Base-by-base conservation (phyloP, 2,888 invertebrate species). In the Laothoe populi region DNA sequence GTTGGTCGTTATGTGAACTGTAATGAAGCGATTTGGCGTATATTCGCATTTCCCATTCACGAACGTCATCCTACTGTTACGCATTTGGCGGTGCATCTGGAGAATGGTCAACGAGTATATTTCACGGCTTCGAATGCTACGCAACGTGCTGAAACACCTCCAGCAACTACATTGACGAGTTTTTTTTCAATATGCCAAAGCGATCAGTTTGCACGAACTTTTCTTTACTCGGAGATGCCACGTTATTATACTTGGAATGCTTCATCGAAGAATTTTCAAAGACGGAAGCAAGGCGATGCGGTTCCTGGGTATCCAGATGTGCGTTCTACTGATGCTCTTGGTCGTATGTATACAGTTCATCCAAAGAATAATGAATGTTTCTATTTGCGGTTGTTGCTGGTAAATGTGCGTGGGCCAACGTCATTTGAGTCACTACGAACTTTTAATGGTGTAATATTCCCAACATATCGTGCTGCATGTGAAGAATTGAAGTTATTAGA, bases 301-400 rank as follows among this genome's bases (percentile, higher is more conserved):
- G 49, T 66, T 63, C 62, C 4, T 53, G 57, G 44, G 57, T 61
- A 57, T 21, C 61, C 16, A 57, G 21, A 21, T 61, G 44, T 61
- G 57, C 69, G 67, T 31, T 67, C 65, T 64, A 62, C 65, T 64
- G 66, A 72, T 59, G 48, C 67, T 31, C 66, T 70, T 62, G 68
- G 70, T 26, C 70, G 74, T 59, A 4, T 72, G 64, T 72, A 31
- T 69, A 74, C 73, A 64, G 72, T 73, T 53, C 64, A 67, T 68
- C 66, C 68, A 69, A 70, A 44, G 11, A 64, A 71, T 0, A 65
- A 63, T 48, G 66, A 70, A 57, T 70, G 70, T 62, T 74, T 71
- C 66, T 71, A 68, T 68, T 64, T 72, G 26, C 70, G 68, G 65
- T 49, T 73, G 67, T 69, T 71, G 65, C 67, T 71, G 66, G 68